Percentiles rank a stretch among this genome's conserved stretches.
These are phyloP conservation scores for Stenodera caucasica DNA, from an alignment of 2,888 invertebrate species.

Conservation along the genomic window DNA sequence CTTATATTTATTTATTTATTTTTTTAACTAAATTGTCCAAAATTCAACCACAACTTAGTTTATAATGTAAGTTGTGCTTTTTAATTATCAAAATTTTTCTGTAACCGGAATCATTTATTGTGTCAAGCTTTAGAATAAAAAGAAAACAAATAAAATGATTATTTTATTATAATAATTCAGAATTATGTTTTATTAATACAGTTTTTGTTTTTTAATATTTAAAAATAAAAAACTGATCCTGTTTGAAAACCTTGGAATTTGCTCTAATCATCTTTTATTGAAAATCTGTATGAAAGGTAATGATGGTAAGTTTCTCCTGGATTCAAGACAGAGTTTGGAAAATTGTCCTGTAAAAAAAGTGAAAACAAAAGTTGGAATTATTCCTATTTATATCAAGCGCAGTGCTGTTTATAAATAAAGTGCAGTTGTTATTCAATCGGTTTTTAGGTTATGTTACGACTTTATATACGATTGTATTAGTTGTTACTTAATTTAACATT, in stretches of 20 bases:
- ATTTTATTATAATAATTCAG: too few species aligned
- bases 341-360: constrained; percentile 65
- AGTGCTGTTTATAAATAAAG: too few species aligned
- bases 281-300: constrained; percentile 52
- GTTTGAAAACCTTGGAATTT: background rate
- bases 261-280: constrained; percentile 27
- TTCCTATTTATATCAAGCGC: background rate
- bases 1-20: too few species aligned
- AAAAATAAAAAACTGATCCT: background rate
- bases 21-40: too few species aligned
- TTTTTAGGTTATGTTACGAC: constrained; percentile 1
- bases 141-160: too few species aligned
- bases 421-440: constrained; percentile 2
- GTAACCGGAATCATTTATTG: too few species aligned
- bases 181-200: too few species aligned
- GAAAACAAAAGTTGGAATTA: background rate
- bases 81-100: too few species aligned
- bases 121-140: too few species aligned
- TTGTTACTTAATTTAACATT: background rate
- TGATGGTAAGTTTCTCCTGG: constrained; percentile 75
- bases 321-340: constrained; percentile 71
- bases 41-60: too few species aligned
- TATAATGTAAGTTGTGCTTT: too few species aligned
- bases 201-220: background rate
- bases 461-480: background rate